Percentiles rank a stretch among this genome's conserved stretches.
Conservation (phyloP, 1,140 invertebrate species). For the Nasonia longicornis region DNA sequence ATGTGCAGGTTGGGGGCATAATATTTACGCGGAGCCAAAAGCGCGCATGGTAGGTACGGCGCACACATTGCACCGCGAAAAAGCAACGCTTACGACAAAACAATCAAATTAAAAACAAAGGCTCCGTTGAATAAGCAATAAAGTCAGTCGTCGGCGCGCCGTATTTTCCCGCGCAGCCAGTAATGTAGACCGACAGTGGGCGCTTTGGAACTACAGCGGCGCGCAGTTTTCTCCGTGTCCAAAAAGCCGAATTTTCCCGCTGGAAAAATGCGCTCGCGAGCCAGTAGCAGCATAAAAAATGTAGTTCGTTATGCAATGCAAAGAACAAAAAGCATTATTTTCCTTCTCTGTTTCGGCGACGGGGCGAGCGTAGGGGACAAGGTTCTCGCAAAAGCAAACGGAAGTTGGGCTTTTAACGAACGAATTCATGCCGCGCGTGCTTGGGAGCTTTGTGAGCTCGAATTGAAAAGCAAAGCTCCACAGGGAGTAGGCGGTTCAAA, state of each 20-base stretch:
- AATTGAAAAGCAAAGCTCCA: conserved; percentile 37
- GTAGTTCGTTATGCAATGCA: not conserved
- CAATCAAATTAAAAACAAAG: too few species aligned
- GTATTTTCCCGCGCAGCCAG: too few species aligned
- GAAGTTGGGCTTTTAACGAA: conserved; percentile 36
- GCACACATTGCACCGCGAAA: too few species aligned
- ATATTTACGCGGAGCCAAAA: too few species aligned
- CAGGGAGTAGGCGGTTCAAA: not conserved
- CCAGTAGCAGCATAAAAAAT: conserved; percentile 6
- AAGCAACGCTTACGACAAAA: too few species aligned
- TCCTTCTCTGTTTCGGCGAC: not conserved
- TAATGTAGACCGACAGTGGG: too few species aligned
- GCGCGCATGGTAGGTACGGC: too few species aligned
- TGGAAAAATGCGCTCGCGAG: not conserved
- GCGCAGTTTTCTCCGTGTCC: not conserved
- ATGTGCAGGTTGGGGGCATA: too few species aligned
- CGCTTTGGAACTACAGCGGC: too few species aligned
- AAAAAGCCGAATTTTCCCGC: conserved; percentile 3
- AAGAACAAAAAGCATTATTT: conserved; percentile 33
- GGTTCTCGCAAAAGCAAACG: conserved; percentile 33
- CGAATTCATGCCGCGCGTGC: conserved; percentile 26
- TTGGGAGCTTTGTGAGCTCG: conserved; percentile 21
- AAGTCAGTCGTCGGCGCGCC: too few species aligned
- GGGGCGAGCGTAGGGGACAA: not conserved
- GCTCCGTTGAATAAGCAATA: too few species aligned